These are phyloP conservation scores for Calosoma granatense DNA, from an alignment of 1,140 invertebrate species.

Conservation along the genomic window DNA sequence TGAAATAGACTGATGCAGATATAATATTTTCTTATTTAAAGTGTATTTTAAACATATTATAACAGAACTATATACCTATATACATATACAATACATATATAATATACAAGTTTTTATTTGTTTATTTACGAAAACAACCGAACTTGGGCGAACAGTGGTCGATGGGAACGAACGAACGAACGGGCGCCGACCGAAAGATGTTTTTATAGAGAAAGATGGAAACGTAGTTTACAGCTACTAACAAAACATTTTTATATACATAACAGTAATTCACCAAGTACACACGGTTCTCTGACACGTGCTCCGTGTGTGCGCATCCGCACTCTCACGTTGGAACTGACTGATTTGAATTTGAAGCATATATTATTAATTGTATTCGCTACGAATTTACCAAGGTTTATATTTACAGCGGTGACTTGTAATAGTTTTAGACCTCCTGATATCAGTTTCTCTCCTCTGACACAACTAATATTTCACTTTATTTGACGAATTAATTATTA, in stretches of 20 bases:
- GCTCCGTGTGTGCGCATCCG: no score
- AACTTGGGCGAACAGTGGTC: neutral
- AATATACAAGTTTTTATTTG: conserved; percentile 1
- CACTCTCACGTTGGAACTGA: conserved; percentile 24
- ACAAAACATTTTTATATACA: neutral
- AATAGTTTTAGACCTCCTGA: no score
- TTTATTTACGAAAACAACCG: neutral
- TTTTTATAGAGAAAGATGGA: no score
- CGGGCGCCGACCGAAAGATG: no score
- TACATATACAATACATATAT: neutral
- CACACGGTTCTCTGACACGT: no score
- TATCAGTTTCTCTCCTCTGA: no score
- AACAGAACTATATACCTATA: neutral
- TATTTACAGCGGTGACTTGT: neutral
- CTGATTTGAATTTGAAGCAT: conserved; percentile 15
- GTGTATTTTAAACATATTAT: no score
- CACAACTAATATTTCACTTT: no score
- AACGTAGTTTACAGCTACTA: neutral
- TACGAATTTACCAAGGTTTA: neutral
- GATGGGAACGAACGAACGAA: neutral
- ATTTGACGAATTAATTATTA: neutral
- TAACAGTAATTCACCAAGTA: neutral
- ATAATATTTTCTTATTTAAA: no score
- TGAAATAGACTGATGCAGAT: conserved; percentile 1
- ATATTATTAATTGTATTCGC: no score